Conservation (phyloP, 2,888 invertebrate genomes). For the Rutpela maculata region DNA sequence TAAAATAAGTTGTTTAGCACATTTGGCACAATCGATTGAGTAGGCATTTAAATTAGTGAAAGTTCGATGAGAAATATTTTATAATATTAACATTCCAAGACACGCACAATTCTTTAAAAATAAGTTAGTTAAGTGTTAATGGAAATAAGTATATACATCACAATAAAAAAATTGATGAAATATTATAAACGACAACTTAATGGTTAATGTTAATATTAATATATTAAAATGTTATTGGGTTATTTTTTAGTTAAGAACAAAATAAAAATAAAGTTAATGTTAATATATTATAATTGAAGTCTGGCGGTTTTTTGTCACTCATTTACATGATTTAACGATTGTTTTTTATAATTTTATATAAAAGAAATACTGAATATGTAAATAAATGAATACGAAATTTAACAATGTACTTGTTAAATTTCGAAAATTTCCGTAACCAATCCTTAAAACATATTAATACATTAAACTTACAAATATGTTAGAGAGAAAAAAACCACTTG, state of each 20-base stretch:
- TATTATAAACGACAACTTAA: conserved; percentile 1
- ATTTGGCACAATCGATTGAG: conserved; percentile 9
- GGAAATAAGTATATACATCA: conserved; percentile 24
- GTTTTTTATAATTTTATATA: background rate
- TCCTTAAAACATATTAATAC: background rate
- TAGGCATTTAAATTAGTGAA: background rate
- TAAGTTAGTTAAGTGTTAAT: conserved; percentile 19
- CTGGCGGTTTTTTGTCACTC: background rate
- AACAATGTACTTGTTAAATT: background rate
- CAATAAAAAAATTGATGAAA: conserved; percentile 7
- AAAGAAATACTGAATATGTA: background rate
- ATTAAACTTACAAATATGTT: background rate
- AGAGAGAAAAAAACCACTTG: no score
- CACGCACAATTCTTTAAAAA: conserved; percentile 2
- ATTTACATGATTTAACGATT: background rate
- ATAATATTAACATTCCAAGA: conserved; percentile 14
- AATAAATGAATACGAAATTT: background rate
- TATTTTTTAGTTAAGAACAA: conserved; percentile 2
- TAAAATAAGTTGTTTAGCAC: background rate
- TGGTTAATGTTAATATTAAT: conserved; percentile 4
- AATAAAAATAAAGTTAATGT: background rate
- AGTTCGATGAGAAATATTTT: background rate
- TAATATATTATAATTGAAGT: background rate
- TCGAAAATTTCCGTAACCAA: background rate
- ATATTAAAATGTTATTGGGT: conserved; percentile 30